A percentile compares a stretch with the other conserved stretches of the same genome.
These are phyloP conservation scores for Mus musculus DNA, from an alignment of 2,113 vertebrate species.

Conservation along the genomic window GRCm39 chr9:105662501-105663000, in stretches of 20 bases:
- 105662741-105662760: not conserved
- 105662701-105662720: not conserved
- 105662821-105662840: not conserved
- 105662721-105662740: not conserved
- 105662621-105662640: not conserved
- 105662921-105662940: slow-evolving; percentile 67
- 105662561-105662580: not conserved
- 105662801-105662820: not conserved
- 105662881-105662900: not conserved
- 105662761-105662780: not conserved
- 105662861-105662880: slow-evolving; percentile 56
- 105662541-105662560: not conserved
- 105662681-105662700: not conserved
- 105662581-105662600: not conserved
- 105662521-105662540: not conserved
- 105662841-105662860: not conserved
- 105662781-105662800: too few species aligned
- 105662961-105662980: slow-evolving; percentile 67
- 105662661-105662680: not conserved
- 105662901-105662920: slow-evolving; percentile 9
- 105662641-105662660: not conserved
- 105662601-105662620: not conserved
- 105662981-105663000: slow-evolving; percentile 66
- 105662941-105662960: slow-evolving; percentile 76
- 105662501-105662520: not conserved